Percentiles rank a stretch among this genome's conserved stretches.
Conservation (phyloP, 2,888 invertebrate species). For the Cartodere bifasciata region DNA sequence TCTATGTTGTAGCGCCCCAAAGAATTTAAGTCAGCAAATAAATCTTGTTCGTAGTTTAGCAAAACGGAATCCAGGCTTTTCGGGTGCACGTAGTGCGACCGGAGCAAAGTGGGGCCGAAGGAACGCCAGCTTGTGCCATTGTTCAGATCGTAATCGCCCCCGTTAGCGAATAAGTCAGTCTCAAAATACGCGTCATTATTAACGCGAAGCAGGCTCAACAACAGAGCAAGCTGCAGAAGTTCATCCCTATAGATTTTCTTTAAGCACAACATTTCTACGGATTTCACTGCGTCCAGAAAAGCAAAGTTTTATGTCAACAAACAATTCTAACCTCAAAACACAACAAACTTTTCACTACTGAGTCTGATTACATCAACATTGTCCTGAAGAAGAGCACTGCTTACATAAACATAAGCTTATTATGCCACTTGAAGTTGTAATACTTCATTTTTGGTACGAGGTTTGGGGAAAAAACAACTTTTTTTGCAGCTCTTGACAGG, state of each 20-base stretch:
- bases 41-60: constrained; percentile 56
- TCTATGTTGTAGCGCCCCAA: constrained; percentile 49
- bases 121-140: constrained; percentile 58
- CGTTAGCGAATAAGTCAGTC: constrained; percentile 34
- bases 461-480: too few species aligned
- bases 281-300: too few species aligned
- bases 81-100: constrained; percentile 53
- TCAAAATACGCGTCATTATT: constrained; percentile 59
- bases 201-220: constrained; percentile 66
- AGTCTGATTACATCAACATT: too few species aligned
- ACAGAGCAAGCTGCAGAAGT: constrained; percentile 65
- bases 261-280: constrained; percentile 57
- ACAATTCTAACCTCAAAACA: too few species aligned
- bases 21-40: constrained; percentile 61
- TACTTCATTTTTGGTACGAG: too few species aligned
- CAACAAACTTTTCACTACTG: too few species aligned
- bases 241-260: constrained; percentile 76
- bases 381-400: too few species aligned
- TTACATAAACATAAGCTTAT: too few species aligned
- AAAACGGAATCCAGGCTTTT: constrained; percentile 59
- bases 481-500: too few species aligned
- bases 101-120: constrained; percentile 43
- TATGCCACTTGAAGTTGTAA: too few species aligned
- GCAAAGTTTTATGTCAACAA: too few species aligned
- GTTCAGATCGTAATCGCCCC: constrained; percentile 39